Percentiles rank a stretch among this genome's conserved stretches.
These are phyloP conservation scores for Crossocerus cetratus DNA, from an alignment of 2,888 invertebrate species.

Conservation along the genomic window DNA sequence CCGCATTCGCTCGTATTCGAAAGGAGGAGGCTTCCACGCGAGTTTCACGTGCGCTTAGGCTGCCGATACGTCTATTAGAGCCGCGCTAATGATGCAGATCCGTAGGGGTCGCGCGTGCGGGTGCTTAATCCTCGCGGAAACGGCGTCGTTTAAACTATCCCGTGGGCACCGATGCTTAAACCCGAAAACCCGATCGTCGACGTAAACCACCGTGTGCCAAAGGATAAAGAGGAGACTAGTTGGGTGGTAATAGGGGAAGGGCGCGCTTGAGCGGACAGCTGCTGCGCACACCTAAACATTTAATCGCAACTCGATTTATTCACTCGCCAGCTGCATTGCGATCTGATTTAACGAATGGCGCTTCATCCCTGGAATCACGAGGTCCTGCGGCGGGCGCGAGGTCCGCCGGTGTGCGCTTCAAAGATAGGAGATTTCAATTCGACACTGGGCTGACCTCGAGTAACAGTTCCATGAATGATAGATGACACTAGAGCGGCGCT, in stretches of 20 bases:
- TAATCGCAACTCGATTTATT: not conserved
- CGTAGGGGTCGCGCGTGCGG: too few relatives aligned
- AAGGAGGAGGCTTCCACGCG: slow-evolving; percentile 16
- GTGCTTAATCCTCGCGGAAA: slow-evolving; percentile 22
- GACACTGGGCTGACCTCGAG: too few relatives aligned
- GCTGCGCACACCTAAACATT: not conserved
- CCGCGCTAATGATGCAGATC: too few relatives aligned
- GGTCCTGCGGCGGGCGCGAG: too few relatives aligned
- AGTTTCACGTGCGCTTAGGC: not conserved
- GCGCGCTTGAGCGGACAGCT: slow-evolving; percentile 14
- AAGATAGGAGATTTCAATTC: too few relatives aligned
- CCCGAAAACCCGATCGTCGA: slow-evolving; percentile 18
- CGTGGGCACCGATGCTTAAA: slow-evolving; percentile 7
- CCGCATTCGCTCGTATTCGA: slow-evolving; percentile 67
- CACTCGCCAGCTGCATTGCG: too few relatives aligned
- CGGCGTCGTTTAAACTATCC: slow-evolving; percentile 8
- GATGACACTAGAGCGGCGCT: too few relatives aligned
- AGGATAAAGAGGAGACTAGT: not conserved
- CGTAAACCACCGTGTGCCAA: slow-evolving; percentile 6
- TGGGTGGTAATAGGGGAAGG: not conserved
- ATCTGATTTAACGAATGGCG: too few relatives aligned
- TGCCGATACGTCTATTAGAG: too few relatives aligned
- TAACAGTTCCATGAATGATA: too few relatives aligned
- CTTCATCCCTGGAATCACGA: too few relatives aligned
- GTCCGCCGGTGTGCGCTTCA: too few relatives aligned